These are phyloP conservation scores for Propithecus perrieri DNA, from an alignment of 2,797 vertebrate species.

Conservation along the genomic window DNA sequence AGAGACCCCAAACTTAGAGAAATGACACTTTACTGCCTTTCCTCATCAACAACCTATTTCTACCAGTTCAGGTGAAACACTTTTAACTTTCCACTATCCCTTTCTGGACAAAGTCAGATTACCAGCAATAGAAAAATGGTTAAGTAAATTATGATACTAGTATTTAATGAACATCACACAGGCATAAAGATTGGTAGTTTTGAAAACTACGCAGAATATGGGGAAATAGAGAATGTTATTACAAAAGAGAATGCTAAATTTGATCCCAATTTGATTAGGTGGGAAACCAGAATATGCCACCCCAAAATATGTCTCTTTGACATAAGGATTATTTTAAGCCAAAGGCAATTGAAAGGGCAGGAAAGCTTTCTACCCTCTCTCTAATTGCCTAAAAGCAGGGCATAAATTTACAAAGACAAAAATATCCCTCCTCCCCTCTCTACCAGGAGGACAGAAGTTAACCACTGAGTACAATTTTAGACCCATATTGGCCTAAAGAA, in stretches of 20 bases:
- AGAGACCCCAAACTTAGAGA: background rate
- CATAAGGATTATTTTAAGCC: background rate
- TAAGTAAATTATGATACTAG: background rate
- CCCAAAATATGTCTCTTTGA: background rate
- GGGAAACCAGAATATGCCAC: background rate
- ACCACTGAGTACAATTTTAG: background rate
- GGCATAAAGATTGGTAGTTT: background rate
- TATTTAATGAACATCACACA: constrained; percentile 1
- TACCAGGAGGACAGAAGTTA: background rate
- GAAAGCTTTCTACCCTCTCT: background rate
- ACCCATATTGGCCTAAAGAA: background rate
- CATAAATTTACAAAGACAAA: background rate
- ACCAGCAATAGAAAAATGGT: background rate
- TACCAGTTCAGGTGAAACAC: background rate
- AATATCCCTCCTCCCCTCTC: background rate
- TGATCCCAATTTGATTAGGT: constrained; percentile 12
- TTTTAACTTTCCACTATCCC: background rate
- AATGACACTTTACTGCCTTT: background rate
- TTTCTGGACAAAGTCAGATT: background rate
- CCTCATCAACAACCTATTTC: background rate
- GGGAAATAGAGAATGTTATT: background rate
- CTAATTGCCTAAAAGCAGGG: background rate
- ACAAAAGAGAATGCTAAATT: constrained; percentile 14
- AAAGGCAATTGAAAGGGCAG: background rate
- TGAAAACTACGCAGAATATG: constrained; percentile 16